Evolutionary conservation across 2,888 invertebrate genomes (phyloP).

Genomic region (Caenorhabditis sinica): DNA sequence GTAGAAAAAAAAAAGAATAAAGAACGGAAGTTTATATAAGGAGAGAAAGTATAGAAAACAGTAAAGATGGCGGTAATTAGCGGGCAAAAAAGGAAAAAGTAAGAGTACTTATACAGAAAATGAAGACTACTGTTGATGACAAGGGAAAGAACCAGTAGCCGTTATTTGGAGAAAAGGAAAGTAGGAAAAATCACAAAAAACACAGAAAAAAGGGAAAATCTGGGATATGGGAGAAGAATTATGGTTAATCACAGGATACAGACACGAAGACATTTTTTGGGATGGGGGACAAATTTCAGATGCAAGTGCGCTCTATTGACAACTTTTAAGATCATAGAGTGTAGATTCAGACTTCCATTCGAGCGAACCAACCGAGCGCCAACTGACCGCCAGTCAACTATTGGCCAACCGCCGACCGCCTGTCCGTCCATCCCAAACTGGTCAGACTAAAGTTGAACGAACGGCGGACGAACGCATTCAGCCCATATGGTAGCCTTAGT

Average conservation of each 20-base stretch:
- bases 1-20: neutral
- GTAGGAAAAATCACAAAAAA: too few relatives aligned
- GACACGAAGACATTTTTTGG: neutral
- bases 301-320: neutral
- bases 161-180: conserved; percentile 4
- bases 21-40: conserved; percentile 5
- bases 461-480: too few relatives aligned
- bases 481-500: too few relatives aligned
- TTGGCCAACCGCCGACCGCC: too few relatives aligned
- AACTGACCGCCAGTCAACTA: too few relatives aligned
- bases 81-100: too few relatives aligned
- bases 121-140: neutral
- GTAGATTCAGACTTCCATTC: too few relatives aligned
- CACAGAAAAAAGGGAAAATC: neutral
- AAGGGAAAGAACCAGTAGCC: conserved; percentile 13
- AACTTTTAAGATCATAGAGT: too few relatives aligned
- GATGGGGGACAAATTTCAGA: too few relatives aligned
- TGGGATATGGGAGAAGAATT: conserved; percentile 24
- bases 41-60: neutral
- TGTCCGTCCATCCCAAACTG: neutral
- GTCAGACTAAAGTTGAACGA: too few relatives aligned
- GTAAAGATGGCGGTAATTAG: conserved; percentile 13
- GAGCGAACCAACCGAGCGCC: too few relatives aligned
- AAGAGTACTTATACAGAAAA: too few relatives aligned
- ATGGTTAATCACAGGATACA: conserved; percentile 19